Evolutionary conservation across 2,113 vertebrate species (phyloP).

Genomic region (Rana temporaria): DNA sequence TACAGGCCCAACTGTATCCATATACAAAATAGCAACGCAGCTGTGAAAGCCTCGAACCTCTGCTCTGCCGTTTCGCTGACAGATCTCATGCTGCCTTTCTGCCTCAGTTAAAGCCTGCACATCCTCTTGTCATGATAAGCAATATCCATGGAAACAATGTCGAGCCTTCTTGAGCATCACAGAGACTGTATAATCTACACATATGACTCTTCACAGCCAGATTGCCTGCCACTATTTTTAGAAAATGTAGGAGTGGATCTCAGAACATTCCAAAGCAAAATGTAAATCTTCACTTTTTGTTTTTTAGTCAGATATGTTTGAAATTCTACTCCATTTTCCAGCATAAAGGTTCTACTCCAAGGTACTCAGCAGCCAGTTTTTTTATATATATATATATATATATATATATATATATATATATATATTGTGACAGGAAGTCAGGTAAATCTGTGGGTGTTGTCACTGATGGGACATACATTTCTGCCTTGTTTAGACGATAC

Average conservation of each 20-base stretch:
- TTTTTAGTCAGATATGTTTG: too few species aligned
- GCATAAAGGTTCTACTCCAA: too few species aligned
- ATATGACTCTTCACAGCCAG: slow-evolving; percentile 9
- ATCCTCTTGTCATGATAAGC: slow-evolving; percentile 33
- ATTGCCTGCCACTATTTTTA: slow-evolving; percentile 29
- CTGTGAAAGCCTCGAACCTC: background rate
- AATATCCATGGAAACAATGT: slow-evolving; percentile 48
- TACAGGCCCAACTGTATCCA: background rate
- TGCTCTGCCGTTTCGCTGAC: background rate
- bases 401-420: too few species aligned
- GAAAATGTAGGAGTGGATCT: background rate
- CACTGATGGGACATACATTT: too few species aligned
- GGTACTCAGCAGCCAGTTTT: too few species aligned
- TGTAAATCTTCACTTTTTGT: background rate
- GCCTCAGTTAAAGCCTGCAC: background rate
- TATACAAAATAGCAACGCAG: background rate
- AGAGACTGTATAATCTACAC: slow-evolving; percentile 12
- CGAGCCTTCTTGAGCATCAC: background rate
- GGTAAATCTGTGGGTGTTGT: too few species aligned
- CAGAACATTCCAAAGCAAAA: background rate
- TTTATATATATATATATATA: too few species aligned
- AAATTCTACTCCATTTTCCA: too few species aligned
- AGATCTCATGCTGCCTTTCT: slow-evolving; percentile 3
- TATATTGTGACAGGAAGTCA: too few species aligned
- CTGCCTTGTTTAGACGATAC: too few species aligned